Evolutionary conservation across 2,113 vertebrate species (phyloP), one percentile per base, ranked within the genome.

Genomic region (Orientallactaga bullata): DNA sequence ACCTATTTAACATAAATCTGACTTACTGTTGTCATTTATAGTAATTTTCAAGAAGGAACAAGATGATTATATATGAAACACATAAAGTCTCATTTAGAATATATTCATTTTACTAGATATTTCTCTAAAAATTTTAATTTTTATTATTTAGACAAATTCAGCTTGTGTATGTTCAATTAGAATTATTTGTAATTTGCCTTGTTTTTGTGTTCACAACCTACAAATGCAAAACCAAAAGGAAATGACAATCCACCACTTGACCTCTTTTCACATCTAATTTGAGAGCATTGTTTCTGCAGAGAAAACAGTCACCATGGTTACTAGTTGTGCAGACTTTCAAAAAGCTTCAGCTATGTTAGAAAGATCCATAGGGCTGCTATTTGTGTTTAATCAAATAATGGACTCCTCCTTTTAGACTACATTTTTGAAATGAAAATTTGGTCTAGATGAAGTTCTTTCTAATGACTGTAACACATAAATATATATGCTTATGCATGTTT

Each of bases 281-380:
- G 83, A 94, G 78, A 95, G 88, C 51, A 78, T 79, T 85, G 77
- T 90, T 95, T 95, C 93, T 93, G 72, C 94, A 77, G 84, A 95
- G 63, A 86, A 86, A 94, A 81, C 42, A 77, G 83, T 96, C 72
- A 95, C 95, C 93, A 97, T 95, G 96, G 95, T 90, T 95, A 95
- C 96, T 61, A 39, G 73, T 87, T 85, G 89, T 18, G 37, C 42
- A 76, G 47, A 78, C 2, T n/a, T 71, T 93, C 85, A 35, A 87
- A 80, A 47, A 58, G 61, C 74, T 61, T 80, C 91, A 95, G 78
- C 78, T 61, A 55, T 84, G 37, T 94, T 71, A 51, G 20, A 42
- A 51, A 5, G 2, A 82, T 15, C 32, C 60, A 85, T 32, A 9
- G 12, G 12, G 4, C 23, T 71, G 4, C 47, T 47, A 17, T 96